Evolutionary conservation across 2,888 invertebrate species (phyloP).

Genomic region (Dryocosmus kuriphilus): DNA sequence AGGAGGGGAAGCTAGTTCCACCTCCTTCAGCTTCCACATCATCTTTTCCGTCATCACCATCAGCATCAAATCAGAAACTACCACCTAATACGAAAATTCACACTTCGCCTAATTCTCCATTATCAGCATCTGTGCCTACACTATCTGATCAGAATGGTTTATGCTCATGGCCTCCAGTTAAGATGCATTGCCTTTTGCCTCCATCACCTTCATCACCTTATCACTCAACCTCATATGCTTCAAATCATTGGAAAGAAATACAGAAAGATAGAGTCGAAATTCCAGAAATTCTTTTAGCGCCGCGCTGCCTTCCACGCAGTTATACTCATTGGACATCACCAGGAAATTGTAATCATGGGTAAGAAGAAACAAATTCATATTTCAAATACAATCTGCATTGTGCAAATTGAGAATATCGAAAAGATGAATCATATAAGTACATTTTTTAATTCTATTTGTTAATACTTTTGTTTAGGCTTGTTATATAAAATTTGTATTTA

Average conservation of each 20-base stretch:
- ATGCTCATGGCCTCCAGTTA: constrained; percentile 74
- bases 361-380: constrained; percentile 21
- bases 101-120: constrained; percentile 71
- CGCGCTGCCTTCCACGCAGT: constrained; percentile 79
- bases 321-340: constrained; percentile 73
- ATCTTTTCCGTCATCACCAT: constrained; percentile 69
- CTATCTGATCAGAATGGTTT: constrained; percentile 62
- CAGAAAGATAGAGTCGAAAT: constrained; percentile 82
- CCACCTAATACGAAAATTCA: constrained; percentile 81
- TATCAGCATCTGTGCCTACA: constrained; percentile 63
- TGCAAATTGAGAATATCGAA: no score
- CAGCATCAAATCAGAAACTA: constrained; percentile 76
- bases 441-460: no score
- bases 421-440: no score
- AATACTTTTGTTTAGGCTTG: no score
- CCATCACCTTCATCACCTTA: constrained; percentile 71
- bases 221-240: constrained; percentile 67
- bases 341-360: constrained; percentile 69
- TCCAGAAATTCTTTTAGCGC: constrained; percentile 88
- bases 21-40: constrained; percentile 81
- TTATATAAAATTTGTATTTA: no score
- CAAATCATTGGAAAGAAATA: constrained; percentile 72
- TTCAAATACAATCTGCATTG: background rate
- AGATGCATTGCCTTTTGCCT: constrained; percentile 74
- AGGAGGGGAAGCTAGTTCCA: constrained; percentile 87